Base-by-base conservation (phyloP, 2,888 invertebrate species). In the Leucophenga montana region DNA sequence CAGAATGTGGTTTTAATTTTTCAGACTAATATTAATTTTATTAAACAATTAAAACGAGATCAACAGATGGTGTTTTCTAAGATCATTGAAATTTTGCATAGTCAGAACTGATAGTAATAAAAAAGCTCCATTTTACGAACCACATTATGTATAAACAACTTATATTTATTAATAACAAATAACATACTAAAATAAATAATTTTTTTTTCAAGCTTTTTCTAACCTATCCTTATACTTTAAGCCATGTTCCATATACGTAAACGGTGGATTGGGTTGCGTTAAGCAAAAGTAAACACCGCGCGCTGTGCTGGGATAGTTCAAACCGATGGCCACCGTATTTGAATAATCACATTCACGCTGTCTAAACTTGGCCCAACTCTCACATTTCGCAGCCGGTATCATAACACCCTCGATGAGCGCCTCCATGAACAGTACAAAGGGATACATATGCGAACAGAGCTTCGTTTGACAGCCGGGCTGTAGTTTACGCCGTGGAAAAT, bases 341-440 rank as follows among this genome's bases (percentile, higher is more conserved):
- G 76, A 59, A 67, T 73, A 85, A 66, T 80, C 78, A 67, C 86
- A 86, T 18, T 78, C 76, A 9, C 78, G 73, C 44, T 79, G 78
- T 20, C 82, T 74, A 69, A 86, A 86, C 62, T 84, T 78, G 64
- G 77, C 72, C 87, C 86, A 86, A 65, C 71, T 86, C n/a, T 85
- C 83, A 66, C 86, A 86, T 33, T 85, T 81, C 27, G 84, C 85
- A 0, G 87, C 85, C 0, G 87, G 79, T 64, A 86, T 85, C 76
- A 78, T 80, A 2, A 85, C 85, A 8, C 78, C 73, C 68, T 86
- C 87, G 18, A 87, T 75, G 13, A 87, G 77, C 0, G 86, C 83
- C 73, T 87, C 87, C 80, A 87, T 85, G 67, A 87, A 87, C 1
- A 87, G 69, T 1, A 85, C 71, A 67, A 87, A 86, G 0, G 88